Conservation (phyloP, 2,888 invertebrate species). For the Pristionchus mayeri region DNA sequence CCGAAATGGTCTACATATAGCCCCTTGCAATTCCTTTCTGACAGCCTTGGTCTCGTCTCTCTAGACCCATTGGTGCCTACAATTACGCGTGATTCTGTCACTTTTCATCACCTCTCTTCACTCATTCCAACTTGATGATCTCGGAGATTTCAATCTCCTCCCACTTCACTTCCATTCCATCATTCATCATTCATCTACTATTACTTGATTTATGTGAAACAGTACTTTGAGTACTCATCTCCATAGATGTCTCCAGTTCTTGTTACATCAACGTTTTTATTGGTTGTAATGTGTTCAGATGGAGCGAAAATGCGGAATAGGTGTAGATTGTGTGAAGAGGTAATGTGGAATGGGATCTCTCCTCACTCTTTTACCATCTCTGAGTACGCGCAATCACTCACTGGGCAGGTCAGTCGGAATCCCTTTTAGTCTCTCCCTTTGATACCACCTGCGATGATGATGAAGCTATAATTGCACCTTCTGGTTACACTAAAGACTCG, state of each 20-base stretch:
- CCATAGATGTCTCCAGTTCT: too few relatives aligned
- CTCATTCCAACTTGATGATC: constrained; percentile 32
- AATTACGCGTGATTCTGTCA: constrained; percentile 42
- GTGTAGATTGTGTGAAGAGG: too few relatives aligned
- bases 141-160: constrained; percentile 1
- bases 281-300: too few relatives aligned
- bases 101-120: constrained; percentile 32
- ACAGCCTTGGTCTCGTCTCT: constrained; percentile 19
- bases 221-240: too few relatives aligned
- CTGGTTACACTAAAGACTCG: constrained; percentile 20
- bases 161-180: not conserved
- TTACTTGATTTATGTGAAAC: too few relatives aligned
- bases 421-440: not conserved
- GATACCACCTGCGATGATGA: constrained; percentile 33
- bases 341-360: too few relatives aligned
- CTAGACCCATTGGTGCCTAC: constrained; percentile 37
- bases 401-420: not conserved
- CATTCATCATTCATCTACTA: not conserved
- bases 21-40: not conserved
- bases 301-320: too few relatives aligned
- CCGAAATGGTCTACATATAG: not conserved
- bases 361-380: constrained; percentile 24
- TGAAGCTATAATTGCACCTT: constrained; percentile 36
- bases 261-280: too few relatives aligned
- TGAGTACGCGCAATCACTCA: constrained; percentile 3